phyloP scores from a whole-genome alignment of 2,113 vertebrate species.

The Stegastes partitus region DNA sequence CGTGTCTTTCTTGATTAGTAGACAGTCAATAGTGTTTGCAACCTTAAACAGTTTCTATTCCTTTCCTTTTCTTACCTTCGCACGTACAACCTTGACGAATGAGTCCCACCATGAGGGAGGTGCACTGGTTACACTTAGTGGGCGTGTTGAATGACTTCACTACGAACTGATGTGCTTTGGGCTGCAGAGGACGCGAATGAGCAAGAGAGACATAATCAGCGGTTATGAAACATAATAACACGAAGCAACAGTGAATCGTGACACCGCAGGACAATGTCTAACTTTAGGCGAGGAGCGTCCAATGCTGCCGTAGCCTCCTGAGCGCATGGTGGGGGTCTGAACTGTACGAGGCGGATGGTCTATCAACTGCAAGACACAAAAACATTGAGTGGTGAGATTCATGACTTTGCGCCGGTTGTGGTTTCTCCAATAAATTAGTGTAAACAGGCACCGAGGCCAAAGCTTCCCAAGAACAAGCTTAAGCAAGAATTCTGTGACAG shows the following conservation, averaged over 20 bases:
- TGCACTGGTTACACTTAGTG: slow-evolving; percentile 98
- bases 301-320: slow-evolving; percentile 89
- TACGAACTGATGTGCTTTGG: slow-evolving; percentile 97
- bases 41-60: background rate
- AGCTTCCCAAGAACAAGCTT: background rate
- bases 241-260: background rate
- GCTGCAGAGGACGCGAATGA: slow-evolving; percentile 81
- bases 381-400: background rate
- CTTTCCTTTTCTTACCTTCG: slow-evolving; percentile 88
- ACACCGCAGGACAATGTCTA: background rate
- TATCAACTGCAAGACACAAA: slow-evolving; percentile 83
- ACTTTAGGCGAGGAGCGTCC: slow-evolving; percentile 91
- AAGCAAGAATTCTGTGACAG: background rate
- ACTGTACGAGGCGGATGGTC: slow-evolving; percentile 88
- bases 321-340: slow-evolving; percentile 93
- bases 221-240: background rate
- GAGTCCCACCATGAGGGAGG: slow-evolving; percentile 98
- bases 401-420: background rate
- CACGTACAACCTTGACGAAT: slow-evolving; percentile 98
- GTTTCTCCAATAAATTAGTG: rapidly evolving
- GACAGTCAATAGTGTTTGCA: no score
- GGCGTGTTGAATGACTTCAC: slow-evolving; percentile 95
- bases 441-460: background rate
- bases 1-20: background rate
- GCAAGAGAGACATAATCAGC: background rate